Evolutionary conservation across 2,888 invertebrate species (phyloP), one percentile per base, ranked within the genome.

Genomic region (Muschampia plurimacula): DNA sequence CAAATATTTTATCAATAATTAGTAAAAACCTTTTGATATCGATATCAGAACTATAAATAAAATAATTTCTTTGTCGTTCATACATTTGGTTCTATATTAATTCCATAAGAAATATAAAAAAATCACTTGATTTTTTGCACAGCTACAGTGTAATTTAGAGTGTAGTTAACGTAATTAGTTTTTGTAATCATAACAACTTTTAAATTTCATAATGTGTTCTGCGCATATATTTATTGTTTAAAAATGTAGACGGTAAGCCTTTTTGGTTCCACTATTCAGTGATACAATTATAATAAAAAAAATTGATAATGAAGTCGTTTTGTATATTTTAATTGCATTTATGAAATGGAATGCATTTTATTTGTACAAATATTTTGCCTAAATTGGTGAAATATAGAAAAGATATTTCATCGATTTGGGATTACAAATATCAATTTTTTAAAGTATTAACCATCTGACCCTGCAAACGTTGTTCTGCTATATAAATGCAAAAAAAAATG

Each of bases 91-190:
- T 0, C 13, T 49, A n/a, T 2, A 49, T 36, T n/a, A 49, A 66
- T 55, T 44, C 63, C n/a, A 44, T 41, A 63, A 64, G 55, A 28
- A 22, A 64, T 39, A 55, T 57, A 10, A 65, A 13, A 28, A 55
- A 63, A 67, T 55, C n/a, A 22, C 69, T 63, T 63, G 63, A 63
- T 63, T 69, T 66, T 72, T 65, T 69, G 59, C 62, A 60, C 52
- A 66, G 65, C 41, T 44, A 39, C 28, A 64, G n/a, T 67, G 59
- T 67, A 67, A 67, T 59, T 52, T 44, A 59, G 44, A 44, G 41
- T 59, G 67, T 44, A 59, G 41, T 67, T 67, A 70, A 57, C 36
- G 63, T 71, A 71, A 71, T 71, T 71, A 71, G 57, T 52, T 46
- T 59, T 36, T 71, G 71, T 66, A 60, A 44, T 49, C n/a, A 59